A percentile compares a stretch with the other conserved stretches of the same genome.
These are phyloP conservation scores for Gallinago stenura DNA, from an alignment of 2,797 vertebrate species.

Conservation along the genomic window DNA sequence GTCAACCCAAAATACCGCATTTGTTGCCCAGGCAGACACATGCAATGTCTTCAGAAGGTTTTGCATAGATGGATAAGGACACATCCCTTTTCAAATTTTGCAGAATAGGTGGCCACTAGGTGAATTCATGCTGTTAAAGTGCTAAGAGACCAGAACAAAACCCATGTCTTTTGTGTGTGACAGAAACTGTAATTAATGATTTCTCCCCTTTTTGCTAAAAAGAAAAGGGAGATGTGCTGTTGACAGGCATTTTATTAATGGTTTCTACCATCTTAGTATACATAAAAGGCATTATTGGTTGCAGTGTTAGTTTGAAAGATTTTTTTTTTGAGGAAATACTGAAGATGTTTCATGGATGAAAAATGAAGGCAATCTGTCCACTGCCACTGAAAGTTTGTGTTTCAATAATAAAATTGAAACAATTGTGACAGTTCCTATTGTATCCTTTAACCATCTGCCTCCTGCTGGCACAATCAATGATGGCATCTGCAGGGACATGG, in stretches of 20 bases:
- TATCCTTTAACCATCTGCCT: conserved; percentile 86
- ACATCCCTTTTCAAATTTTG: conserved; percentile 85
- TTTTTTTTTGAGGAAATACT: conserved; percentile 84
- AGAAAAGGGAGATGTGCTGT: conserved; percentile 83
- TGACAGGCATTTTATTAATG: conserved; percentile 98
- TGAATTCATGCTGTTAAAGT: conserved; percentile 86
- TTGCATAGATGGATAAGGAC: conserved; percentile 85
- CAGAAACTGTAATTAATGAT: conserved; percentile 98
- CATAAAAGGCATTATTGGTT: conserved; percentile 92
- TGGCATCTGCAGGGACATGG: conserved; percentile 73
- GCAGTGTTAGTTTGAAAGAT: conserved; percentile 85
- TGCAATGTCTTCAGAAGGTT: conserved; percentile 83
- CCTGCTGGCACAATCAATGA: conserved; percentile 78
- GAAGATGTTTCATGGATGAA: conserved; percentile 87
- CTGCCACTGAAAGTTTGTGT: conserved; percentile 81
- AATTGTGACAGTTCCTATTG: conserved; percentile 87
- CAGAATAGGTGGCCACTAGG: conserved; percentile 91
- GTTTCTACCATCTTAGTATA: conserved; percentile 88
- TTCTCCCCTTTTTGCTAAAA: conserved; percentile 86
- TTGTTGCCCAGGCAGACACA: conserved; percentile 84
- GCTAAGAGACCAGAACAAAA: conserved; percentile 86
- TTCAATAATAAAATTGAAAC: conserved; percentile 88
- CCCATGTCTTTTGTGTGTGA: conserved; percentile 85
- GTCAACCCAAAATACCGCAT: conserved; percentile 85
- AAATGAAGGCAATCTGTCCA: conserved; percentile 91